Evolutionary conservation across 2,888 invertebrate species (phyloP).

Genomic region (Hydriomena furcata): DNA sequence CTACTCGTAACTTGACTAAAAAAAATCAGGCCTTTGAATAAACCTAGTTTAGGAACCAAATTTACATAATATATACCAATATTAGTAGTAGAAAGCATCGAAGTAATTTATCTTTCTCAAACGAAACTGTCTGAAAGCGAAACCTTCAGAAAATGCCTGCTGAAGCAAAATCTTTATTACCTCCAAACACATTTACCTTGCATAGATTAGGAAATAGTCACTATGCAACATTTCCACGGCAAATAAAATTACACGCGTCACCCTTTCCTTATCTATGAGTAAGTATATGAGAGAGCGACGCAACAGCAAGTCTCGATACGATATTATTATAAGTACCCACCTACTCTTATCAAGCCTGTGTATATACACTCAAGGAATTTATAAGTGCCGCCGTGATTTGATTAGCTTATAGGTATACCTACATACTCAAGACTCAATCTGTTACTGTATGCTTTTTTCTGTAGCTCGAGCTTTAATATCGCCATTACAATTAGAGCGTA

Average conservation of each 20-base stretch:
- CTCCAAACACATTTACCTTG: conserved; percentile 28
- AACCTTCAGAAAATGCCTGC: conserved; percentile 38
- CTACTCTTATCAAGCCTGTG: too few relatives aligned
- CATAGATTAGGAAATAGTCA: not conserved
- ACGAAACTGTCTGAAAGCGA: conserved; percentile 41
- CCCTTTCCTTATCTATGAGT: conserved; percentile 12
- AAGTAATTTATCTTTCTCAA: conserved; percentile 33
- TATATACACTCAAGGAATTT: too few relatives aligned
- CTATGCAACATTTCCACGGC: conserved; percentile 3
- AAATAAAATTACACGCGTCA: conserved; percentile 12
- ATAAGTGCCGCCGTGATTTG: too few relatives aligned
- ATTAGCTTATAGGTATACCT: too few relatives aligned
- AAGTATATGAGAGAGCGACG: not conserved
- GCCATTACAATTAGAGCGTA: too few relatives aligned
- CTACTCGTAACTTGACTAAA: too few relatives aligned
- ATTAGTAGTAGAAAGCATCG: conserved; percentile 23
- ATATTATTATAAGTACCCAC: too few relatives aligned
- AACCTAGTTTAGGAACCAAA: not conserved
- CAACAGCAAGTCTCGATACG: not conserved
- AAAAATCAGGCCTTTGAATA: too few relatives aligned
- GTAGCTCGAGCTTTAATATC: too few relatives aligned
- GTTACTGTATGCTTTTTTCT: too few relatives aligned
- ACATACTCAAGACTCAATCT: too few relatives aligned
- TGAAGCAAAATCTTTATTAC: conserved; percentile 48
- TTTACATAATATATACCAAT: not conserved